Evolutionary conservation across 2,888 invertebrate species (phyloP), one percentile per base, ranked within the genome.

Genomic region (Standfussiana lucernea): DNA sequence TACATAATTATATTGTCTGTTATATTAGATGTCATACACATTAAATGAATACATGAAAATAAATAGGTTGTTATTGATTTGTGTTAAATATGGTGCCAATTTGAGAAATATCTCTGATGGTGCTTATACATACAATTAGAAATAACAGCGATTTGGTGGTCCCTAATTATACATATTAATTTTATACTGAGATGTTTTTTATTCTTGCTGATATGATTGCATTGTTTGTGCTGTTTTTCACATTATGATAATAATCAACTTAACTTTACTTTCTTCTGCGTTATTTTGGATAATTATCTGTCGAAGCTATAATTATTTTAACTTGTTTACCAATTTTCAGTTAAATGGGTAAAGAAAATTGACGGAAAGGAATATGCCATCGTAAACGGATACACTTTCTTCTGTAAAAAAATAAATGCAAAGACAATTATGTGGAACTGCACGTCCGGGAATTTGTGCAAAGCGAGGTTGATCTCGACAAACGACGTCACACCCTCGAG

Each of bases 311-410:
- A 42, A 67, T 28, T 11, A 45, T 35, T 28, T 3, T 47, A 37
- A 47, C n/a, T 11, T 2, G 5, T 47, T 18, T 32, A 61, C 66
- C 32, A 11, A 47, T 32, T 82, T 83, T 0, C 75, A 88, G 88
- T 88, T 15, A 69, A 37, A 5, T 88, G 85, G 88, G 70, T 86
- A 35, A 76, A 53, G 24, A 88, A 88, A 59, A 53, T 40, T 0
- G 75, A 82, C 15, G 92, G 92, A 0, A 90, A 86, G 50, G 86
- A 89, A 24, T 45, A 92, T 32, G 85, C 88, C 0, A 59, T 92
- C 21, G 37, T 91, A 0, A 79, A 90, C 24, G 89, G 89, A 0
- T 92, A 88, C 69, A 90, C 90, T 0, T 93, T 90, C 79, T 91
- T 89, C 70, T 68, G 80, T 40, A 81, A 89, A 42, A 87, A 76